Evolutionary conservation across 1,140 invertebrate species (phyloP), one percentile per base, ranked within the genome.

Genomic region (Tetraneura akinire): DNA sequence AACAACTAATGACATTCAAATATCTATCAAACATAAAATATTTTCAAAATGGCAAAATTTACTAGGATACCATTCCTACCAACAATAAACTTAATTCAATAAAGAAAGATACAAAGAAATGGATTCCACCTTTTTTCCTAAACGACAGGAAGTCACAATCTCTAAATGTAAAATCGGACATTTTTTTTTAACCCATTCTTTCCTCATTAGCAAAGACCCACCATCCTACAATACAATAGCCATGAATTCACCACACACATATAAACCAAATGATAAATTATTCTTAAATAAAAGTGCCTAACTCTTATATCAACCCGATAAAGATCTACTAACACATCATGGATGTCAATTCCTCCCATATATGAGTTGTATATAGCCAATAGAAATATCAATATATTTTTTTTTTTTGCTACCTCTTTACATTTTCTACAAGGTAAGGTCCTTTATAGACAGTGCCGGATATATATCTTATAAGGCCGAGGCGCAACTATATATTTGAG

Each of bases 331-430:
- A 55, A n/a, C 21, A 55, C 11, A 55, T 55, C 53, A 11, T 55
- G 53, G 1, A 55, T 6, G n/a, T 55, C 53, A 8, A 55, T 55
- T 0, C 53, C 53, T 10, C 53, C 53, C 53, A 55, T 55, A 6
- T 55, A 55, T 21, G 53, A 55, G 3, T 55, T 23, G 10, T 55
- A 86, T 87, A 81, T 87, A 87, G n/a, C 73, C 84, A 81, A 74
- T 84, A 64, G 81, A 18, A 60, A 87, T 84, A 55, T 85, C 84
- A 18, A 85, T 81, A n/a, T n/a, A n/a, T 80, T 82, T 81, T 78
- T 60, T 55, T 64, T 84, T 84, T 42, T 42, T 60, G 80, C 51
- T 82, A 86, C 78, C 84, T 80, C 68, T 83, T 82, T 6, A 83
- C 83, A 82, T 82, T 83, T 60, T 81, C 78, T 49, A 85, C 76